Conservation (phyloP, 2,797 vertebrate genomes). For the Danio jaintianensis region DNA sequence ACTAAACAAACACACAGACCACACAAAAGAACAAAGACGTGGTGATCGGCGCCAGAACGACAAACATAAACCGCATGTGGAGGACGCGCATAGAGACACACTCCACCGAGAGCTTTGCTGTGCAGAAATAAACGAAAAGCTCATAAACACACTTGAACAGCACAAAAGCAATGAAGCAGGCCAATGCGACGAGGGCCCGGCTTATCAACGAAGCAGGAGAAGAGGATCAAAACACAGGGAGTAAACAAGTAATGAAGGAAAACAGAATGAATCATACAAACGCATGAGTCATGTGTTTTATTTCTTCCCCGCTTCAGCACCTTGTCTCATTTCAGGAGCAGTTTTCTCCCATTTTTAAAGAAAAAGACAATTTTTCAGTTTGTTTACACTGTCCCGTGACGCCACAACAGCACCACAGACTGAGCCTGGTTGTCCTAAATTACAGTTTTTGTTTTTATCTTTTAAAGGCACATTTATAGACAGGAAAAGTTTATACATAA, state of each 20-base stretch:
- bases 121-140: conserved; percentile 10
- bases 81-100: not conserved
- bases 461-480: too few species aligned
- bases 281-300: not conserved
- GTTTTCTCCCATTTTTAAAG: not conserved
- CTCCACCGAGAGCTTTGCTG: not conserved
- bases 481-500: not conserved
- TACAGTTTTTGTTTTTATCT: not conserved
- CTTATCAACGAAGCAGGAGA: conserved; percentile 30
- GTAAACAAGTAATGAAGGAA: conserved; percentile 21
- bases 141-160: conserved; percentile 17
- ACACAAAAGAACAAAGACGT: conserved; percentile 53
- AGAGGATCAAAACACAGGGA: conserved; percentile 24
- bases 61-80: conserved; percentile 38
- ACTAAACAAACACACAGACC: conserved; percentile 12
- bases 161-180: conserved; percentile 20
- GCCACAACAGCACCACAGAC: not conserved
- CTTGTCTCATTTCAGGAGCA: not conserved
- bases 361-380: not conserved
- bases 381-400: not conserved
- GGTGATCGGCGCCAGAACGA: conserved; percentile 9
- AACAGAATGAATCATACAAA: conserved; percentile 40
- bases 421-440: not conserved
- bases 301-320: not conserved
- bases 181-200: not conserved